Evolutionary conservation across 2,888 invertebrate genomes (phyloP).

Genomic region (Auanema freiburgensis): DNA sequence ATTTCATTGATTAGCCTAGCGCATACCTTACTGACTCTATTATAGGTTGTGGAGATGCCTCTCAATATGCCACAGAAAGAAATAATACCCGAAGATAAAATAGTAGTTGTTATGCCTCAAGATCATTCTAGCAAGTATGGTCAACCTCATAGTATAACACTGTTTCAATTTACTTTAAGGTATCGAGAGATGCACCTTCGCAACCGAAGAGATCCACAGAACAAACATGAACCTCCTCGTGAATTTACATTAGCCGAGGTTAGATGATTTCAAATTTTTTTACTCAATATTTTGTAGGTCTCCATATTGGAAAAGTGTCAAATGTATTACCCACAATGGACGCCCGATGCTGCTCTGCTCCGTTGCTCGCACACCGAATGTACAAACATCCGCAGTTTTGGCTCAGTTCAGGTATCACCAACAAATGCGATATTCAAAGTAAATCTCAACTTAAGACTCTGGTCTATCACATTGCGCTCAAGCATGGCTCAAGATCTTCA

Average conservation of each 20-base stretch:
- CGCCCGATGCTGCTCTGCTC: neutral
- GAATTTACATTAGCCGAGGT: neutral
- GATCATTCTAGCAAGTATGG: conserved; percentile 18
- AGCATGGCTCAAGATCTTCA: neutral
- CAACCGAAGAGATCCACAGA: neutral
- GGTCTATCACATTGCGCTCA: conserved; percentile 16
- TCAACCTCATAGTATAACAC: neutral
- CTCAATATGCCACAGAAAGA: conserved; percentile 11
- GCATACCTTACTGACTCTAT: neutral
- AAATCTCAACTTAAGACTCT: conserved; percentile 12
- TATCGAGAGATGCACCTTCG: conserved; percentile 7
- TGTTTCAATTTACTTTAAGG: neutral
- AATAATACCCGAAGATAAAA: conserved; percentile 28
- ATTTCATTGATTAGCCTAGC: neutral
- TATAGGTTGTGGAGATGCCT: conserved; percentile 4
- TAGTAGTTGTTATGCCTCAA: conserved; percentile 38
- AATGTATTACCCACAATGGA: neutral
- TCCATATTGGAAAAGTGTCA: conserved; percentile 3
- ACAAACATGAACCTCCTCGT: neutral
- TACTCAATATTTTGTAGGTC: conserved; percentile 5
- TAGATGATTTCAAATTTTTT: neutral
- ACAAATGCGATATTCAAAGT: no score
- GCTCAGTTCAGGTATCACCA: neutral
- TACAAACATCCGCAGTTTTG: conserved; percentile 5
- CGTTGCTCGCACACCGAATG: conserved; percentile 7